Percentiles rank a stretch among this genome's conserved stretches.
Conservation (phyloP, 2,888 invertebrate genomes). For the Drosophila ustulata region DNA sequence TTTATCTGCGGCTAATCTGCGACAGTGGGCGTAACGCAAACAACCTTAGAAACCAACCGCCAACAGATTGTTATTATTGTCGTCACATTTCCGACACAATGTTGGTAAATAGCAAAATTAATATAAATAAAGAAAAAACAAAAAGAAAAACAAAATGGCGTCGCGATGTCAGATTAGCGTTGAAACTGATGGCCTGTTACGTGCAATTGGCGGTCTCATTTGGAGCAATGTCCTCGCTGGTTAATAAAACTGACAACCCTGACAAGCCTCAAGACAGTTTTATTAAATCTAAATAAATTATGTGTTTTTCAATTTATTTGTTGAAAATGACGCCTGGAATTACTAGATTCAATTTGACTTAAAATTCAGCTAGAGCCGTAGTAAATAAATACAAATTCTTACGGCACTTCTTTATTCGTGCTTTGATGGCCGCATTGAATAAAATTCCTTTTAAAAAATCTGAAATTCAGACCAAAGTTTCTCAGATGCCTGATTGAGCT, state of each 20-base stretch:
- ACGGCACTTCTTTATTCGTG: too few species aligned
- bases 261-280: conserved; percentile 2
- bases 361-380: neutral
- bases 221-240: neutral
- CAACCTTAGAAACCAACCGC: conserved; percentile 5
- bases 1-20: conserved; percentile 16
- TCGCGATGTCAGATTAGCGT: conserved; percentile 41
- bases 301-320: neutral
- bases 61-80: conserved; percentile 17
- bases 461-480: too few species aligned
- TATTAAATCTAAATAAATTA: conserved; percentile 5
- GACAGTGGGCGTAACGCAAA: conserved; percentile 7
- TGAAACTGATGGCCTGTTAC: conserved; percentile 38
- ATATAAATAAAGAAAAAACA: conserved; percentile 19
- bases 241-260: conserved; percentile 12
- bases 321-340: neutral
- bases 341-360: neutral
- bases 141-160: conserved; percentile 55
- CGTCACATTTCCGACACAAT: conserved; percentile 23
- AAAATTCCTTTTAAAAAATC: too few species aligned
- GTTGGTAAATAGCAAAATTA: conserved; percentile 31
- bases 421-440: too few species aligned
- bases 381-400: neutral
- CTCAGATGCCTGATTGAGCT: too few species aligned
- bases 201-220: conserved; percentile 18